Base-by-base conservation (phyloP, 2,797 vertebrate species). In the Echeneis naucrates region DNA sequence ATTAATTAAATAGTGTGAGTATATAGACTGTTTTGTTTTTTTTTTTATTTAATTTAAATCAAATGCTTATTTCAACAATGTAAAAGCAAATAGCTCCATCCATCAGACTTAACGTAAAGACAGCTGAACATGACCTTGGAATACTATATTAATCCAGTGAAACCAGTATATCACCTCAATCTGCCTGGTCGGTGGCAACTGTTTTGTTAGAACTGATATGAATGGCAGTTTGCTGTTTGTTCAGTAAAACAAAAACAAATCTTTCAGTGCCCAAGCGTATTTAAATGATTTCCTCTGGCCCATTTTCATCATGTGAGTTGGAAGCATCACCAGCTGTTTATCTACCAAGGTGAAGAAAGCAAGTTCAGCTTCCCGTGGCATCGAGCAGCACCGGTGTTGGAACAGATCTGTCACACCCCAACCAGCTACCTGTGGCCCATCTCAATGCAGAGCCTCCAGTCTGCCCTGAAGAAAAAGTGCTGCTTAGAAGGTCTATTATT, bases 21-120 rank as follows among this genome's bases (percentile, higher is more conserved):
- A 11, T 51, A 14, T 12, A 13, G 52, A 52, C 32, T 21, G 8
- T 24, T 53, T 60, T 54, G 66, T 23, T 37, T 23, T 64, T 48
- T 23, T n/a, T n/a, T n/a, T n/a, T n/a, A 26, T 63, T 48, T 44
- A 64, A 75, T 71, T 64, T 32, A 67, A 69, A 77, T 72, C 0
- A 52, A 35, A 58, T 37, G 33, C 32, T 54, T 40, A 63, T 67
- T 66, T 55, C 63, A 30, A 33, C 47, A 47, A 38, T 38, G 21
- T 59, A 12, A 55, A 19, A 12, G 38, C 55, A 54, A 65, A 61
- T 52, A 37, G 30, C 32, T 64, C 35, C 23, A n/a, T 58, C 40
- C 23, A n/a, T 58, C 17, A 38, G 37, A 58, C 16, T 51, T 51
- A 35, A 62, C 67, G 11, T 53, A 24, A 33, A 59, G 10, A 11